Percentiles rank a stretch among this genome's conserved stretches.
These are phyloP conservation scores for Enteromius fasciolatus DNA, from an alignment of 2,797 vertebrate species.

Conservation along the genomic window DNA sequence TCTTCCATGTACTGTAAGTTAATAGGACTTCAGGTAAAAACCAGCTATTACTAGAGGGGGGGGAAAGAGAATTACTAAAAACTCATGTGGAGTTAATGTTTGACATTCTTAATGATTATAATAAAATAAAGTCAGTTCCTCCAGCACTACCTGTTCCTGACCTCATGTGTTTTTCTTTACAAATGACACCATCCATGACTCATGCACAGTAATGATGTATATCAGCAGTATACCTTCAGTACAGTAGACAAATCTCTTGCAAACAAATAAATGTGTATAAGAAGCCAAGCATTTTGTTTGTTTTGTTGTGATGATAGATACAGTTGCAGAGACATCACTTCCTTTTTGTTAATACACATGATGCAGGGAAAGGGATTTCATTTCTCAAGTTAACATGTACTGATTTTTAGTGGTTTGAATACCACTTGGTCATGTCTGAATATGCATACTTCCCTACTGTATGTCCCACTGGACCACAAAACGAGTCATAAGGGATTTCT, in stretches of 20 bases:
- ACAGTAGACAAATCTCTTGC: not conserved
- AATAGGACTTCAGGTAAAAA: conserved; percentile 19
- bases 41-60: not conserved
- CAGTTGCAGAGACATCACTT: not conserved
- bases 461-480: too few species aligned
- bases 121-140: not conserved
- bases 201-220: not conserved
- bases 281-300: not conserved
- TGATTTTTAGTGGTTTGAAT: not conserved
- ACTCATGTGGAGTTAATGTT: not conserved
- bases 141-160: not conserved
- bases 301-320: conserved; percentile 8
- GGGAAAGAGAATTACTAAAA: not conserved
- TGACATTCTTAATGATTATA: not conserved
- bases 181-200: not conserved
- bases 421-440: too few species aligned
- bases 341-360: not conserved
- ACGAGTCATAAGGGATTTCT: too few species aligned
- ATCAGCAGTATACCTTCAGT: not conserved
- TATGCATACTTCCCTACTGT: too few species aligned
- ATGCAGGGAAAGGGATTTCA: not conserved
- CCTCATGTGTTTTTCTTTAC: not conserved
- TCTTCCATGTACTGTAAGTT: not conserved
- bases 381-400: not conserved
- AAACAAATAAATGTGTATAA: not conserved